Conservation (phyloP, 2,888 invertebrate genomes). For the Zygaena filipendulae region DNA sequence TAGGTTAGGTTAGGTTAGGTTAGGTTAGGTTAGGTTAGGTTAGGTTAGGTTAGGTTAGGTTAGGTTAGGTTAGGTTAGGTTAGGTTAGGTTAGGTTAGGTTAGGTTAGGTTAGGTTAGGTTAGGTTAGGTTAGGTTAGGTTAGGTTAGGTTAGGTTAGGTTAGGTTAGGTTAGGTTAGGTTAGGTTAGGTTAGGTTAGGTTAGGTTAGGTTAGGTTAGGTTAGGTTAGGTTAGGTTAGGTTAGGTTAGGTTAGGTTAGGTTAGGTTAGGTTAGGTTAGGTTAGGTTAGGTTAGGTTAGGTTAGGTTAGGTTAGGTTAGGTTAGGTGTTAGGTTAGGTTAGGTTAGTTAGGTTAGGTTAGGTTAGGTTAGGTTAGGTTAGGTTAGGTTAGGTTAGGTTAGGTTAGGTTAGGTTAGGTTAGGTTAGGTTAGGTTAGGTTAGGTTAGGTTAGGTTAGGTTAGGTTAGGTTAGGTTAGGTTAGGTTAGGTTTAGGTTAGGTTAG, state of each 20-base stretch:
- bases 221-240: slow-evolving; percentile 10
- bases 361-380: slow-evolving; percentile 16
- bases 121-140: slow-evolving; percentile 9
- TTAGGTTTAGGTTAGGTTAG: slow-evolving; percentile 15
- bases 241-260: slow-evolving; percentile 10
- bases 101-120: slow-evolving; percentile 9
- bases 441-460: slow-evolving; percentile 12
- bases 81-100: slow-evolving; percentile 9
- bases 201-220: slow-evolving; percentile 10
- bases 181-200: slow-evolving; percentile 10
- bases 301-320: slow-evolving; percentile 10
- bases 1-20: slow-evolving; percentile 9
- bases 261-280: slow-evolving; percentile 10
- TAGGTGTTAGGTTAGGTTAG: slow-evolving; percentile 15
- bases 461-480: slow-evolving; percentile 13
- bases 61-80: slow-evolving; percentile 9
- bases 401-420: slow-evolving; percentile 10
- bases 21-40: slow-evolving; percentile 9
- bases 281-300: slow-evolving; percentile 10
- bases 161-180: slow-evolving; percentile 10
- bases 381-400: slow-evolving; percentile 14
- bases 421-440: slow-evolving; percentile 9
- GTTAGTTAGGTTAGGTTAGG: slow-evolving; percentile 16
- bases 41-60: slow-evolving; percentile 9
- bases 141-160: slow-evolving; percentile 9